These are phyloP conservation scores for Lydus trimaculatus DNA, from an alignment of 2,888 invertebrate genomes.

Conservation along the genomic window DNA sequence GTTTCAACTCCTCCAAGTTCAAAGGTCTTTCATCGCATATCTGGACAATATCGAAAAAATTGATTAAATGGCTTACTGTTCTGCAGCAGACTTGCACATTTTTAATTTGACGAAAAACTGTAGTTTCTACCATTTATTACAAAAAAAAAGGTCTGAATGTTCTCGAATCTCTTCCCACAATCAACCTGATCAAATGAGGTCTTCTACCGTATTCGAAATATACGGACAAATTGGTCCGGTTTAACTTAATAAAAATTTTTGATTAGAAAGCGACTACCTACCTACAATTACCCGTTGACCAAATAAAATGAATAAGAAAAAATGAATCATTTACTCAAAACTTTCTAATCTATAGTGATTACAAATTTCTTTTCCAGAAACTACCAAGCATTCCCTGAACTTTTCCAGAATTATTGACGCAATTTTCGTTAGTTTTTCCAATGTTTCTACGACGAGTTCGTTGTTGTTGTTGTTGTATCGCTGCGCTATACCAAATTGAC, in stretches of 20 bases:
- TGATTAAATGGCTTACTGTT: too few relatives aligned
- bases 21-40: too few relatives aligned
- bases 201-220: background rate
- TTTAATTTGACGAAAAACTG: too few relatives aligned
- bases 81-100: too few relatives aligned
- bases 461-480: background rate
- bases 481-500: background rate
- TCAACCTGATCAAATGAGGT: background rate
- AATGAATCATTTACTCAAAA: background rate
- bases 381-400: background rate
- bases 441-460: background rate
- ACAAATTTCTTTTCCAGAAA: background rate
- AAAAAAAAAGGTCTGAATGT: background rate
- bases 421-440: background rate
- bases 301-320: background rate
- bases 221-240: background rate
- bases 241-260: background rate
- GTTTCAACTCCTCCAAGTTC: too few relatives aligned
- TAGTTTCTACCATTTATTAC: too few relatives aligned
- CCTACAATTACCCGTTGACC: background rate
- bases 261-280: constrained; percentile 7
- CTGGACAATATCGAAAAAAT: too few relatives aligned
- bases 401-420: background rate
- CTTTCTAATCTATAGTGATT: background rate
- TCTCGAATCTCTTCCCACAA: background rate